Evolutionary conservation across 2,113 vertebrate genomes (phyloP).

Genomic region (Phyllostomus hastatus): DNA sequence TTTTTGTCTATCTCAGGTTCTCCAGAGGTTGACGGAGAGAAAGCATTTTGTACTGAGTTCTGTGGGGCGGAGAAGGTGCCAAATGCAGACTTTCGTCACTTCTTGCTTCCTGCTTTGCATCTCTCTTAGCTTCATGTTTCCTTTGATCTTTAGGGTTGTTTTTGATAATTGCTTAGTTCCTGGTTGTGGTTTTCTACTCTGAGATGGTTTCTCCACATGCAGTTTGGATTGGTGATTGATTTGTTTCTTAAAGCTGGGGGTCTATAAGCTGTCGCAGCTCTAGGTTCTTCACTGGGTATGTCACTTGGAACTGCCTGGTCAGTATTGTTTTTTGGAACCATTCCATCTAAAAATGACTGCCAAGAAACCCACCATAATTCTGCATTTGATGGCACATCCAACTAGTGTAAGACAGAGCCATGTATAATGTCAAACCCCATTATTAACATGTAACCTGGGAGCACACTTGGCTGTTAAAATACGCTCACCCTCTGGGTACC

Average conservation of each 20-base stretch:
- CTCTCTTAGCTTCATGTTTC: neutral
- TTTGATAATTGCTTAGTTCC: neutral
- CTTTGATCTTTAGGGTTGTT: neutral
- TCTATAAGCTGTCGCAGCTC: neutral
- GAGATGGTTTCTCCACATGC: neutral
- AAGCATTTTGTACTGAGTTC: conserved; percentile 9
- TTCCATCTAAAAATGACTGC: neutral
- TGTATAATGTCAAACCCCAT: neutral
- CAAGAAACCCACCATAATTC: neutral
- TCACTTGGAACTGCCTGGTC: neutral
- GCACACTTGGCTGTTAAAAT: neutral
- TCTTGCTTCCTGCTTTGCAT: conserved; percentile 83
- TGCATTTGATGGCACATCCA: neutral
- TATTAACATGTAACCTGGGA: neutral
- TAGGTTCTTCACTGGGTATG: neutral
- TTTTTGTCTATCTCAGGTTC: conserved; percentile 94
- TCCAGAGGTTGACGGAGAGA: conserved; percentile 76
- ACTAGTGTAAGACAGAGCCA: neutral
- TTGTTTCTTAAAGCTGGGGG: neutral
- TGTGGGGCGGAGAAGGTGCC: conserved; percentile 37
- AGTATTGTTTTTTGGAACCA: neutral
- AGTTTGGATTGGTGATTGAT: neutral
- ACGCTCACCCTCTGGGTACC: neutral
- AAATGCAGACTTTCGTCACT: conserved; percentile 74
- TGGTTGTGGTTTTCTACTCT: neutral